Evolutionary conservation across 2,113 vertebrate species (phyloP), one percentile per base, ranked within the genome.

Genomic region (Nerophis lumbriciformis): DNA sequence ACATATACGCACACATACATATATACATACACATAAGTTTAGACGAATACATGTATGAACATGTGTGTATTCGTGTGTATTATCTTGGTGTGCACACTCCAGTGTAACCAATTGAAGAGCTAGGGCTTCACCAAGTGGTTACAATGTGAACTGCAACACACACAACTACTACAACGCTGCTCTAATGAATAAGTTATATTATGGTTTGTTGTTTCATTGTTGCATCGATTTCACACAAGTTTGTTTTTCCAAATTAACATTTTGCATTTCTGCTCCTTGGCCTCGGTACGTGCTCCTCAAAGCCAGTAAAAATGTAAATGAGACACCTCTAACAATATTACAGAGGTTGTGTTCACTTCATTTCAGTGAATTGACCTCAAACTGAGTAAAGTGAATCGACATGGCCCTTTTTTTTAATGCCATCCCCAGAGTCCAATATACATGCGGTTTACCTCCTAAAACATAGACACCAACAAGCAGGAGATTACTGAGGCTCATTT

Each of bases 81-180:
- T 28, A 28, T 2, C 28, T 28, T 28, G 2, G 28, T 28, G 28
- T 28, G 28, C 28, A 28, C 28, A 28, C 28, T 3, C 28, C 28
- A 28, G 28, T 28, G 2, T 28, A 28, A 28, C 28, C 28, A 28
- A 28, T 28, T 28, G 28, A 49, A 38, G 59, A 62, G 16, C 37
- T 42, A 52, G 61, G 61, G 78, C 83, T 63, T 81, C 86, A 71
- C 80, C 83, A 60, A 65, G 80, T 13, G 88, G 65, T 66, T 10
- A 54, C 47, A 53, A 42, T 44, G 19, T 39, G 15, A 71, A 83
- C 47, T 39, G 6, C 66, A 79, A 21, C 48, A 50, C 48, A 52
- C 16, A 51, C 3, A 38, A 38, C 38, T 38, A 8, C 7, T 8
- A 9, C 39, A 8, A 2, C 9, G 39, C 39, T 42, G 39, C 8